Evolutionary conservation across 2,113 vertebrate genomes (phyloP).

Genomic region (Marmota monax): DNA sequence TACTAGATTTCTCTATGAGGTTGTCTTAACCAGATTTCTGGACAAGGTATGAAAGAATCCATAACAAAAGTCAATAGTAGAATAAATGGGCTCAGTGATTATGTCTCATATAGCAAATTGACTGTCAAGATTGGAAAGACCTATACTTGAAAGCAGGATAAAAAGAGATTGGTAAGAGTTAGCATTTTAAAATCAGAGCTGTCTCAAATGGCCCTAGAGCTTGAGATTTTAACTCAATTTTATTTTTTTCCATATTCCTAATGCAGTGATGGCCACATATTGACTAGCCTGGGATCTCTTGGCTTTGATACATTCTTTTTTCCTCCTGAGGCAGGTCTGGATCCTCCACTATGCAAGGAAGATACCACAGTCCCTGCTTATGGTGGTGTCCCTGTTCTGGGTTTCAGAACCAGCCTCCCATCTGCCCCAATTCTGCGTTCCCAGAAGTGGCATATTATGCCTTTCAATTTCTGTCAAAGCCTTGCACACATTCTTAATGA

Average conservation of each 20-base stretch:
- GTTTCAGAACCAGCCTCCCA: background rate
- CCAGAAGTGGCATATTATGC: background rate
- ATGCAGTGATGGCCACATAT: background rate
- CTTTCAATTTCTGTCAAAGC: slow-evolving; percentile 49
- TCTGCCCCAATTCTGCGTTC: background rate
- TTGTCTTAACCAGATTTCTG: background rate
- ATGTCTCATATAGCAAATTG: background rate
- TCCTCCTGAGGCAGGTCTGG: background rate
- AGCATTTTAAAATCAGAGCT: background rate
- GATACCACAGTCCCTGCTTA: background rate
- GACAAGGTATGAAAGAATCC: background rate
- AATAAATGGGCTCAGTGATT: background rate
- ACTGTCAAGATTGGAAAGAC: background rate
- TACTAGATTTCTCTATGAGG: background rate
- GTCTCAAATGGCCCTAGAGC: background rate
- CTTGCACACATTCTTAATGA: background rate
- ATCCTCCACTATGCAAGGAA: background rate
- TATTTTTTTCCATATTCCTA: background rate
- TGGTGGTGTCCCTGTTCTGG: too few species aligned
- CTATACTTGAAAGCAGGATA: background rate
- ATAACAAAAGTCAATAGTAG: background rate
- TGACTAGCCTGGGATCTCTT: background rate
- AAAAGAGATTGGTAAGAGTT: background rate
- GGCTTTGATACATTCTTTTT: background rate
- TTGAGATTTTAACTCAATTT: background rate